phyloP scores from a whole-genome alignment of 2,888 invertebrate genomes.

The Dicranocentrus wangi region DNA sequence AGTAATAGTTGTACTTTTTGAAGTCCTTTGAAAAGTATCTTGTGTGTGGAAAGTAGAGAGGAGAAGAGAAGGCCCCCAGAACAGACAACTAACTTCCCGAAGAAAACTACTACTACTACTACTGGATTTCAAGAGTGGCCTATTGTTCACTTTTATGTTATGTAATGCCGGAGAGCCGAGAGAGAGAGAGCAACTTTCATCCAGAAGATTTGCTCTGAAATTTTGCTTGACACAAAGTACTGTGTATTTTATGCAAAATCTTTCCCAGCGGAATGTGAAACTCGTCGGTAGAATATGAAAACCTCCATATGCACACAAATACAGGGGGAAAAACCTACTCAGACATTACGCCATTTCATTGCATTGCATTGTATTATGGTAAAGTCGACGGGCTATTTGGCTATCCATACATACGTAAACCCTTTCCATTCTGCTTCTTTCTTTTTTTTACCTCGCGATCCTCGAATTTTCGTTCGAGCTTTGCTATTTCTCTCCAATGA shows the following conservation, averaged over 20 bases:
- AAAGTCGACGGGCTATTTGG: no score
- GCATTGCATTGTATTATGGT: background rate
- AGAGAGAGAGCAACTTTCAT: constrained; percentile 46
- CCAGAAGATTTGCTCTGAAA: constrained; percentile 47
- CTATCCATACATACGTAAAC: no score
- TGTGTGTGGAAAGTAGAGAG: constrained; percentile 10
- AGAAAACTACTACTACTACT: background rate
- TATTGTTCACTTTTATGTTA: constrained; percentile 52
- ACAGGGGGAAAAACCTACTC: background rate
- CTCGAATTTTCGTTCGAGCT: no score
- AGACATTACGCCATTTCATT: background rate
- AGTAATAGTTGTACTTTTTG: background rate
- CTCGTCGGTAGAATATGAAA: constrained; percentile 3
- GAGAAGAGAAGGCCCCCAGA: background rate
- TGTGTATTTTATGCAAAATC: constrained; percentile 57
- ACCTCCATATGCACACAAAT: constrained; percentile 12
- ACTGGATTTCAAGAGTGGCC: constrained; percentile 11
- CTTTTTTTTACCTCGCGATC: no score
- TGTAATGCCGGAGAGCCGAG: constrained; percentile 47
- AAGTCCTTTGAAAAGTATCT: constrained; percentile 30
- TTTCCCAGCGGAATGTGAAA: constrained; percentile 54
- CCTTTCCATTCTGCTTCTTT: no score
- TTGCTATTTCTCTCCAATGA: no score
- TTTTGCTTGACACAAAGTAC: constrained; percentile 52
- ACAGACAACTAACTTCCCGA: no score